A percentile compares a stretch with the other conserved stretches of the same genome.
These are phyloP conservation scores for Paramuricea clavata DNA, from an alignment of 92 coral and sea anemone species.

Conservation along the genomic window DNA sequence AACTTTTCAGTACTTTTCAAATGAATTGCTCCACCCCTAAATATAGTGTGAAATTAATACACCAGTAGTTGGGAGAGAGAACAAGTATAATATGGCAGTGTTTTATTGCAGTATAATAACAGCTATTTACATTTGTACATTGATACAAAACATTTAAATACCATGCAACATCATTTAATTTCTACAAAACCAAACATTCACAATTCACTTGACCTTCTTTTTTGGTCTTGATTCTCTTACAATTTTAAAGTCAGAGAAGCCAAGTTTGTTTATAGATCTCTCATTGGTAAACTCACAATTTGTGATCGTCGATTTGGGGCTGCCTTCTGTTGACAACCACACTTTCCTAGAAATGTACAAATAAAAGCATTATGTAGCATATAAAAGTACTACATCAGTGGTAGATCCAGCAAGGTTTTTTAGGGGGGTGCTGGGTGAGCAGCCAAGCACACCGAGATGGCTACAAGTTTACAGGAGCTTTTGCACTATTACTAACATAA, in stretches of 20 bases:
- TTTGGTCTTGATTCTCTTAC: constrained; percentile 46
- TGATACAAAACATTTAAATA: neutral
- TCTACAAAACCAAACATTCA: neutral
- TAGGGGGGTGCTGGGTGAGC: too few species aligned
- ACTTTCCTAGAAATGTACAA: constrained; percentile 76
- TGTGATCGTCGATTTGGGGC: constrained; percentile 81
- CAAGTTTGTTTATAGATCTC: constrained; percentile 64
- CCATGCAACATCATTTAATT: neutral
- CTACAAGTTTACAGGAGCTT: too few species aligned
- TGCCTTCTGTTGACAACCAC: constrained; percentile 86
- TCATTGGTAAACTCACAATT: constrained; percentile 87
- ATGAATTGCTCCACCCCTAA: too few species aligned
- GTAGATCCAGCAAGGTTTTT: too few species aligned
- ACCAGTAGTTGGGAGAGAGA: too few species aligned
- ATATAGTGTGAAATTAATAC: too few species aligned
- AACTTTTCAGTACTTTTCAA: too few species aligned
- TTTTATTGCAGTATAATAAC: neutral
- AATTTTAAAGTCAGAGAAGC: constrained; percentile 68
- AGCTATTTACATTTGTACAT: neutral
- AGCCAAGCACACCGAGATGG: too few species aligned
- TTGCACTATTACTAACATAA: too few species aligned
- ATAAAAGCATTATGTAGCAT: too few species aligned
- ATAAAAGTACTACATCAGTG: too few species aligned
- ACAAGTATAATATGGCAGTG: neutral
- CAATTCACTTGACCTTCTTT: neutral